Conservation (phyloP, 2,797 vertebrate genomes). For the Acipenser ruthenus region DNA sequence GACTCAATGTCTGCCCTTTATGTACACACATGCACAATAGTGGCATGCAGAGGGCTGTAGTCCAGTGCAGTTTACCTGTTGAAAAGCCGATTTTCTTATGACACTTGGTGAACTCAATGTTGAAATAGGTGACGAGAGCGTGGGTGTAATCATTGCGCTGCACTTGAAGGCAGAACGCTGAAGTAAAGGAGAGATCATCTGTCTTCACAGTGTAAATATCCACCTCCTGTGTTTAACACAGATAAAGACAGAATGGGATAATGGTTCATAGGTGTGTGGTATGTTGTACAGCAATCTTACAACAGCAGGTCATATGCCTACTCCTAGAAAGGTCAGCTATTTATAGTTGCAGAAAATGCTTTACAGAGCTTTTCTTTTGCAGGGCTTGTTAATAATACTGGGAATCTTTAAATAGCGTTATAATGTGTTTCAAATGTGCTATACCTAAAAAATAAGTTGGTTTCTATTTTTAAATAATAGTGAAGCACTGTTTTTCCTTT, state of each 20-base stretch:
- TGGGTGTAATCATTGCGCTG: slow-evolving; percentile 95
- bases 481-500: too few species aligned
- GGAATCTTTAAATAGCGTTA: too few species aligned
- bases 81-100: slow-evolving; percentile 97
- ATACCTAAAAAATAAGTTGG: too few species aligned
- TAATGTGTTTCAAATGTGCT: too few species aligned
- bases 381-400: too few species aligned
- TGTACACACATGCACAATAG: too few species aligned
- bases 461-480: too few species aligned
- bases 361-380: neutral
- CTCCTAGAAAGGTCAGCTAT: neutral
- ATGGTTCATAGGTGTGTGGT: too few species aligned
- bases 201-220: slow-evolving; percentile 94
- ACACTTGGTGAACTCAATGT: slow-evolving; percentile 97
- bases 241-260: neutral
- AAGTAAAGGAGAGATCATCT: slow-evolving; percentile 84
- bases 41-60: too few species aligned
- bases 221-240: slow-evolving; percentile 71
- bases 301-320: neutral
- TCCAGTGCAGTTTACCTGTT: slow-evolving; percentile 62
- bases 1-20: too few species aligned
- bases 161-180: slow-evolving; percentile 91
- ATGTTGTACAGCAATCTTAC: neutral
- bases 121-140: slow-evolving; percentile 94
- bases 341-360: neutral